Conservation (phyloP, 2,113 vertebrate genomes). For the Rhadina sibilatrix region DNA sequence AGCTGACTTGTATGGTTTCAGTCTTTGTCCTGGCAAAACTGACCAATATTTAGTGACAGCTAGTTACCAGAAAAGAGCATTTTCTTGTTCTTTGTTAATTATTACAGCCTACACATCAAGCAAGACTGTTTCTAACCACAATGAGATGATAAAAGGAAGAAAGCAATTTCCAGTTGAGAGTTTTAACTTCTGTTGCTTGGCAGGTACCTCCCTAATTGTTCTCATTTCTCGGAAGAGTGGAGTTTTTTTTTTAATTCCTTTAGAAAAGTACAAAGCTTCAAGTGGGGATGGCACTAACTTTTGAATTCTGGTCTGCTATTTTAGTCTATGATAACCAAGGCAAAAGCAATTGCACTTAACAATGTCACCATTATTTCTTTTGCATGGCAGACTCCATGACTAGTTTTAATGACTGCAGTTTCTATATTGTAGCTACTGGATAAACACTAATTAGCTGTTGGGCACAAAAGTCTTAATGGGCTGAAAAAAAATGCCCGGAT, state of each 20-base stretch:
- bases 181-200: not conserved
- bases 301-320: not conserved
- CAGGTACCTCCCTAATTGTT: not conserved
- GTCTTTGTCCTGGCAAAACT: not conserved
- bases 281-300: not conserved
- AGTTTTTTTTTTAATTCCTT: not conserved
- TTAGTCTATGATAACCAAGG: not conserved
- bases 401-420: not conserved
- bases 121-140: not conserved
- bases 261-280: not conserved
- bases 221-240: not conserved
- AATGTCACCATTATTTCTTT: not conserved
- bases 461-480: not conserved
- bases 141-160: not conserved
- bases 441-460: not conserved
- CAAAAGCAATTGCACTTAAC: not conserved
- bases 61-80: not conserved
- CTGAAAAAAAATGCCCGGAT: not conserved
- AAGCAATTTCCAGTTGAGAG: not conserved
- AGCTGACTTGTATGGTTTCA: not conserved
- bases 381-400: not conserved
- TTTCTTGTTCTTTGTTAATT: not conserved
- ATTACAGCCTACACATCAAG: not conserved
- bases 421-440: not conserved
- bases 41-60: not conserved